Base-by-base conservation (phyloP, 2,888 invertebrate genomes). In the Meteorus colon region DNA sequence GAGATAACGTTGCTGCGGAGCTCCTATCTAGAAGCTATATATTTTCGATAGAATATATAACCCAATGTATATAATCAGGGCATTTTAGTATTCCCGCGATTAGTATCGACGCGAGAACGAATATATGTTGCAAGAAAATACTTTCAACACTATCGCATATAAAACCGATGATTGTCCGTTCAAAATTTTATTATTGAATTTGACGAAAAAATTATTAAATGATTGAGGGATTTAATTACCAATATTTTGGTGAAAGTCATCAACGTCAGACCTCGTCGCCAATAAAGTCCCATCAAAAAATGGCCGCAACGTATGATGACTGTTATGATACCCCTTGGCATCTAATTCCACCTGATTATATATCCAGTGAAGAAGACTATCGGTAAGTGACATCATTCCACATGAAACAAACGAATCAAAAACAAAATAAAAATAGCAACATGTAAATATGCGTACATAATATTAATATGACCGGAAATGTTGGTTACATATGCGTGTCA, bases 281-380 rank as follows among this genome's bases (percentile, higher is more conserved):
- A 31, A 31, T 29, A 31, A 62, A 31, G 14, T 31, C 62, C 88
- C 27, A 29, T 66, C 29, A 87, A 78, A 90, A 91, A 90, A 92
- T 91, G 83, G 91, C 92, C 77, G 90, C 90, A 77, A 92, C 92
- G 77, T 94, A 93, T 83, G 92, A 92, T 78, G 92, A 92, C 75
- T 93, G 92, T 84, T 92, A 92, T 85, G 94, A 94, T 84, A 92
- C 92, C 83, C 92, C 92, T 84, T 94, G 94, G 94, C 92, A 94
- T 77, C 92, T 93, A 81, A 92, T 94, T 81, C 94, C 94, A 12
- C 93, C 94, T 84, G 94, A 94, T 89, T 95, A 94, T 87, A 92
- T 92, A 59, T 91, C 91, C 79, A 87, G 92, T 90, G 94, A 94
- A 63, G 94, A 95, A 70, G 95, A 94, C 85, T 94, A 94, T 88